Evolutionary conservation across 2,113 vertebrate species (phyloP).

Genomic region (Mionectes macconnelli): DNA sequence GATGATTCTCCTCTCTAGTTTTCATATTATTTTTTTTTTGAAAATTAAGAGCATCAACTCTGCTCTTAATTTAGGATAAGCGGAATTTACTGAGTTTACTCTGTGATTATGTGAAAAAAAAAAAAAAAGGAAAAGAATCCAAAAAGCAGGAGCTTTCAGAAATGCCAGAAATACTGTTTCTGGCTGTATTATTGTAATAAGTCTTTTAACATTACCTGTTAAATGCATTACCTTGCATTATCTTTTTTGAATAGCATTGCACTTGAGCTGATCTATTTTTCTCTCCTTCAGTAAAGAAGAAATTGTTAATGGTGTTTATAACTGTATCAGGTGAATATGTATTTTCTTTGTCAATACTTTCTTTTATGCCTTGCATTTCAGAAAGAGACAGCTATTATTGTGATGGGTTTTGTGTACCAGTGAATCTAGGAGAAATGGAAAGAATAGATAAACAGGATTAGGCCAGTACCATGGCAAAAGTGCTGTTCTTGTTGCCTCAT

Average conservation of each 20-base stretch:
- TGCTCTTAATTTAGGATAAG: neutral
- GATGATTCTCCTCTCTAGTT: neutral
- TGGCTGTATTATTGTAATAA: neutral
- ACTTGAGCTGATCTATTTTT: neutral
- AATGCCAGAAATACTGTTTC: neutral
- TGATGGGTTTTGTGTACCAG: neutral
- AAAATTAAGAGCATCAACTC: neutral
- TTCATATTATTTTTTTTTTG: neutral
- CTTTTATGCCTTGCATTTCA: neutral
- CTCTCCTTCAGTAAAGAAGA: neutral
- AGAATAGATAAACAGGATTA: neutral
- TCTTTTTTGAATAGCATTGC: neutral
- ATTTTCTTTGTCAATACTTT: neutral
- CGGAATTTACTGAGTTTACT: neutral
- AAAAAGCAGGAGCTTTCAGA: neutral
- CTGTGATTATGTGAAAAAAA: neutral
- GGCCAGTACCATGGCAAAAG: neutral
- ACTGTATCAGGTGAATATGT: neutral
- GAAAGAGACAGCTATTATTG: neutral
- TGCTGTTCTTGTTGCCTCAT: neutral
- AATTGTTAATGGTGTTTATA: neutral
- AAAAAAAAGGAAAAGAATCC: neutral
- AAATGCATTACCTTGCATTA: neutral
- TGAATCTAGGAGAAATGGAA: neutral
- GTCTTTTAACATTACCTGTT: neutral